A percentile compares a stretch with the other conserved stretches of the same genome.
Evolutionary conservation across 1,140 invertebrate species (phyloP).

Genomic region (Drosophila auraria): DNA sequence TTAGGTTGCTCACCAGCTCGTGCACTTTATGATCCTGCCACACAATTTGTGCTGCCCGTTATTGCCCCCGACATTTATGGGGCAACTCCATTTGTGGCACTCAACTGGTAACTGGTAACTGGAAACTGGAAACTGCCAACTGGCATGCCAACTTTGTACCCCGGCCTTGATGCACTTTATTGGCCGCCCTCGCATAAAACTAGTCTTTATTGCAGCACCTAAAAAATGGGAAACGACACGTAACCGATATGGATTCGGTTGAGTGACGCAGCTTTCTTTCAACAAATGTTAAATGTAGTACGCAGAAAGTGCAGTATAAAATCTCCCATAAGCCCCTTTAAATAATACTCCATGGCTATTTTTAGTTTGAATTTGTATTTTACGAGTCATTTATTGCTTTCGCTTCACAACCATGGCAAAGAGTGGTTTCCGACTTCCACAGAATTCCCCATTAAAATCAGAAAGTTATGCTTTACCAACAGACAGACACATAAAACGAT

Average conservation of each 20-base stretch:
- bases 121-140: constrained; percentile 15
- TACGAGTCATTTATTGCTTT: no score
- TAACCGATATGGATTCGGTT: constrained; percentile 3
- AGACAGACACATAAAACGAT: background rate
- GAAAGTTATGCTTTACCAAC: constrained; percentile 5
- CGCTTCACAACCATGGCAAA: background rate
- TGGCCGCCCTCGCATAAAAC: constrained; percentile 32
- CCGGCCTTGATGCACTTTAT: constrained; percentile 44
- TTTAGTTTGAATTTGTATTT: background rate
- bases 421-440: background rate
- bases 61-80: constrained; percentile 49
- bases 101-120: no score
- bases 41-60: constrained; percentile 34
- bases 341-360: no score
- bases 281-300: background rate
- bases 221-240: constrained; percentile 8
- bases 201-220: constrained; percentile 36
- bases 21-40: constrained; percentile 54
- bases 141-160: constrained; percentile 50
- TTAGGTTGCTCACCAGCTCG: constrained; percentile 40
- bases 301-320: no score
- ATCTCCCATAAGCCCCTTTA: background rate
- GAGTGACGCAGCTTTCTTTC: background rate
- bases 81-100: constrained; percentile 22
- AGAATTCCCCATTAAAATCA: background rate